Evolutionary conservation across 2,113 vertebrate genomes (phyloP), one percentile per base, ranked within the genome.

Genomic region (Epinephelus moara): DNA sequence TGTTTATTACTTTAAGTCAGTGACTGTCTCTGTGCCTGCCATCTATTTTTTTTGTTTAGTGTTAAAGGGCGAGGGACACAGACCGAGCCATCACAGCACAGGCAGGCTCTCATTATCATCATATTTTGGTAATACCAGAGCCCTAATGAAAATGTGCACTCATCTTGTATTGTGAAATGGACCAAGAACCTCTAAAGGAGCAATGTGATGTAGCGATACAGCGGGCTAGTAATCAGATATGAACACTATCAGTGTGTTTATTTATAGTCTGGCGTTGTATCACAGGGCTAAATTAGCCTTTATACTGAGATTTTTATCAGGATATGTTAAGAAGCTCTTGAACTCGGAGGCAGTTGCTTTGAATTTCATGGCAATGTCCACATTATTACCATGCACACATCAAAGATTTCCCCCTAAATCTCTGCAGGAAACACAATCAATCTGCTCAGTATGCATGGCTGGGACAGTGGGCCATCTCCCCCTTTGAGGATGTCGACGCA

Each of bases 401-500:
- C 91, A 94, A 91, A 92, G 91, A 93, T 91, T 90, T 80, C 47
- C 79, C 42, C 83, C 86, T 89, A 89, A 91, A 86, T 89, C 92
- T 93, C 88, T 87, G 68, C 84, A 59, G 82, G 86, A 88, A 87
- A 91, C 73, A 90, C 91, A 90, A 92, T 94, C 93, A 92, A 93
- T 92, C 89, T 91, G 85, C 86, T 93, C 88, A 88, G 90, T 93
- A 89, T 91, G 87, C 87, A 74, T 61, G 86, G 81, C 88, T 63
- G 42, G 83, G 87, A 90, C 85, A 90, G 84, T 68, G 61, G 90
- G 85, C 88, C 89, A 87, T 91, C 88, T 77, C 86, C 88, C 59
- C 91, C 93, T 91, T 92, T 91, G 94, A 95, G 94, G 91, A 88
- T 81, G 86, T 87, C 85, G 89, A 87, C 90, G 89, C 93, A 82